Evolutionary conservation across 2,113 vertebrate genomes (phyloP).

Genomic region (Callipepla californica): DNA sequence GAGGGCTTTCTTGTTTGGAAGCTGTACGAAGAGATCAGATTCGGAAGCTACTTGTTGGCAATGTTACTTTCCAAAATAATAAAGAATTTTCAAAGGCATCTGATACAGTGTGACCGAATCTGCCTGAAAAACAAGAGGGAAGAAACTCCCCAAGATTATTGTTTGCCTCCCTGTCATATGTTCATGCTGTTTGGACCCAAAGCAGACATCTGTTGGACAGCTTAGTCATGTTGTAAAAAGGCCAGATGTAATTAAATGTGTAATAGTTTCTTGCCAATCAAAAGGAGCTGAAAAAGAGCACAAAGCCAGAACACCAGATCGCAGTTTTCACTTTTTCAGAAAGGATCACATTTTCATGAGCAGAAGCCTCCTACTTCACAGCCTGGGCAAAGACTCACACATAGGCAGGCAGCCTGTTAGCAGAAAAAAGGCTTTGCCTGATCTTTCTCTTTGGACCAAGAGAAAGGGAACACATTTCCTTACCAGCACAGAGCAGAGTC

Average conservation of each 20-base stretch:
- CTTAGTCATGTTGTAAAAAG: conserved; percentile 40
- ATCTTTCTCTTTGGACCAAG: background rate
- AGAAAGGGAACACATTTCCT: background rate
- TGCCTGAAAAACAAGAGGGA: background rate
- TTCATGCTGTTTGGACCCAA: background rate
- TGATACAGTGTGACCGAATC: background rate
- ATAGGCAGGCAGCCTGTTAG: background rate
- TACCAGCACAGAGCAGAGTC: background rate
- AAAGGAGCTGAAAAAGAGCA: conserved; percentile 18
- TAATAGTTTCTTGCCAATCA: conserved; percentile 13
- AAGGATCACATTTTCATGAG: conserved; percentile 15
- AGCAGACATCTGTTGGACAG: conserved; percentile 67
- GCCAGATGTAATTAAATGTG: conserved; percentile 46
- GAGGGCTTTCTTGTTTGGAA: background rate
- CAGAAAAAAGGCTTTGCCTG: background rate
- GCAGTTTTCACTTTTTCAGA: conserved; percentile 19
- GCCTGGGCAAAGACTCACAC: background rate
- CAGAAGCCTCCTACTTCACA: background rate
- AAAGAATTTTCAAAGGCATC: background rate
- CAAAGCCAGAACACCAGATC: conserved; percentile 20
- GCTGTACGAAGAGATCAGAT: background rate
- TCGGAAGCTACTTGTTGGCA: background rate
- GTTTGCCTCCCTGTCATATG: conserved; percentile 24
- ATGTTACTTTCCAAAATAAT: background rate
- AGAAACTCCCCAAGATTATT: background rate